These are phyloP conservation scores for Ahaetulla prasina DNA, from an alignment of 2,113 vertebrate species.

Conservation along the genomic window DNA sequence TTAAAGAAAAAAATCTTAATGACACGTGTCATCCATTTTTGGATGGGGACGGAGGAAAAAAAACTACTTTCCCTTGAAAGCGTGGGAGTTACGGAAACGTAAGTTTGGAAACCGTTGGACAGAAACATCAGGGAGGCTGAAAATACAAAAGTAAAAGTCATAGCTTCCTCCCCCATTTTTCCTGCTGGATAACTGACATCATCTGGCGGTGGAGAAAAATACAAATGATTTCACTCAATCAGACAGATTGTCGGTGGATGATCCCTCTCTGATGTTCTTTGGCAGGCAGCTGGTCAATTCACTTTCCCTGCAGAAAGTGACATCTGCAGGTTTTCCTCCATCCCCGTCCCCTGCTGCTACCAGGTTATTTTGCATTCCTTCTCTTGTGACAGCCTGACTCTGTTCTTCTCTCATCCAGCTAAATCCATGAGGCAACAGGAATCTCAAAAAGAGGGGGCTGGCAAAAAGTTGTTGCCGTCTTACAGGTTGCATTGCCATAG, in stretches of 20 bases:
- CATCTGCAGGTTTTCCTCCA: slow-evolving; percentile 43
- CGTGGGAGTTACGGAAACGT: background rate
- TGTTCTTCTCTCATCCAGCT: background rate
- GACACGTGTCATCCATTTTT: too few relatives aligned
- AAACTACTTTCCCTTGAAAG: background rate
- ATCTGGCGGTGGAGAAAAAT: slow-evolving; percentile 21
- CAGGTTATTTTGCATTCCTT: slow-evolving; percentile 16
- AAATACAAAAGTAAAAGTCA: background rate
- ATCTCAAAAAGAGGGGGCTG: background rate
- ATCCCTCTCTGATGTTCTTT: slow-evolving; percentile 29
- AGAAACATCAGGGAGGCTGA: background rate
- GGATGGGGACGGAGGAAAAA: background rate
- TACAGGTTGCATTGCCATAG: background rate
- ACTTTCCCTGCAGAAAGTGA: slow-evolving; percentile 36
- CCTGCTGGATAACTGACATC: background rate
- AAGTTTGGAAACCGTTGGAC: background rate
- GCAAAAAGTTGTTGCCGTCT: background rate
- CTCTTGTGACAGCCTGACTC: slow-evolving; percentile 5
- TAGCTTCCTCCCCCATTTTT: background rate
- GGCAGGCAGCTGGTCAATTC: slow-evolving; percentile 56
- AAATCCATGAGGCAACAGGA: background rate
- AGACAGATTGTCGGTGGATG: slow-evolving; percentile 37
- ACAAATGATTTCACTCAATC: slow-evolving; percentile 34
- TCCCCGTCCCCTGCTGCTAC: slow-evolving; percentile 25
- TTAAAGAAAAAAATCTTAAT: background rate